Evolutionary conservation across 2,797 vertebrate species (phyloP), one percentile per base, ranked within the genome.

Genomic region (Neopelma chrysocephalum): DNA sequence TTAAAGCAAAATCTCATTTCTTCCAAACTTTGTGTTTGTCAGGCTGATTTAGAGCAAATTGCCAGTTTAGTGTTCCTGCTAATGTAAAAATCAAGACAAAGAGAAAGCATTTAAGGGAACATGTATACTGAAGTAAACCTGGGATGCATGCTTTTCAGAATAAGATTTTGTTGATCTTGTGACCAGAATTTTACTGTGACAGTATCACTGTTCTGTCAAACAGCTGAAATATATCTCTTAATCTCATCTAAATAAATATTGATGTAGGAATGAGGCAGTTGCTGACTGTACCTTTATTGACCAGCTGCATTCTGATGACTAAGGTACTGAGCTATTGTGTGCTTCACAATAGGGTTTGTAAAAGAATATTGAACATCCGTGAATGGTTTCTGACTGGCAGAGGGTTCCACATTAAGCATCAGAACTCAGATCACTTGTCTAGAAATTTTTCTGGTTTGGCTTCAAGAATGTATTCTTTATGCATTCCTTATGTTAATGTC

Each of bases 291-390:
- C 12, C 3, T 86, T 89, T 86, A 88, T 92, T 91, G 94, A 72
- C 61, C 76, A 69, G 36, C 72, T 58, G 26, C 69, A 56, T 86
- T 81, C 65, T 96, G 89, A 87, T 96, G 89, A 89, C 84, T 83
- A 36, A 91, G 76, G 77, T 76, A 76, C n/a, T 72, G 61, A 72
- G 47, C 72, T 78, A 58, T 92, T 95, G 89, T 94, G 72, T 87
- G 34, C 42, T 78, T 89, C 82, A 81, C 76, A 88, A 14, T 25
- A 80, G 85, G 58, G 65, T 76, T 87, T 69, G 68, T 57, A 58
- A 58, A 87, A 76, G 54, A 72, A 38, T 70, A 56, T 58, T 78
- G 48, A 77, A 73, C 5, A 27, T 32, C 40, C 0, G 0, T 73
- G 72, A 81, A 58, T 34, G 18, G 29, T 64, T 93, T 83, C 47